Conservation (phyloP, 1,140 invertebrate species). For the Drosophila cardini region DNA sequence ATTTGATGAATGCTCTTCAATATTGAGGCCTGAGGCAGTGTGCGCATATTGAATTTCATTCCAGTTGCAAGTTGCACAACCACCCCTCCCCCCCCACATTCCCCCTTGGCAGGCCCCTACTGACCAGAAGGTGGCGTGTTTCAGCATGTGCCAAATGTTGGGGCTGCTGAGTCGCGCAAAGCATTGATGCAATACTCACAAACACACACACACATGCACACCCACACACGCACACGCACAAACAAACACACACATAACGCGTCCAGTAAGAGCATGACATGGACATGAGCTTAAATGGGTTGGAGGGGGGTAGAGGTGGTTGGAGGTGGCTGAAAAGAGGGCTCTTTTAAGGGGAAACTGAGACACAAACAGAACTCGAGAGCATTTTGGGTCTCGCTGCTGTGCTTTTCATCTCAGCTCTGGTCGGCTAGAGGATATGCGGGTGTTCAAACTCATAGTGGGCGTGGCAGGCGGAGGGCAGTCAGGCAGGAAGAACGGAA, state of each 20-base stretch:
- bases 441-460: not conserved
- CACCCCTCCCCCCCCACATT: not conserved
- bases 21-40: slow-evolving; percentile 1
- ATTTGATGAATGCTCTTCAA: not conserved
- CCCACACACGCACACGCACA: not conserved
- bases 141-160: not conserved
- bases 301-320: not conserved
- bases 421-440: too few relatives aligned
- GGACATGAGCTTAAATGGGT: not conserved
- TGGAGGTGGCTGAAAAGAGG: not conserved
- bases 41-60: slow-evolving; percentile 30
- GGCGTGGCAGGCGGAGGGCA: slow-evolving; percentile 1
- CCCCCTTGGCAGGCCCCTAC: not conserved
- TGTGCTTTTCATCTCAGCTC: not conserved
- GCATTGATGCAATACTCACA: slow-evolving; percentile 29
- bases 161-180: slow-evolving; percentile 11
- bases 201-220: not conserved
- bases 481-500: too few relatives aligned
- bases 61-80: not conserved
- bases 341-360: not conserved
- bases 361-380: slow-evolving; percentile 33
- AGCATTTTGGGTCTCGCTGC: not conserved
- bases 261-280: not conserved
- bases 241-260: not conserved
- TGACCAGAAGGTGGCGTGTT: not conserved